phyloP scores from a whole-genome alignment of 2,797 vertebrate species.

The Heteromormyrus szaboi region DNA sequence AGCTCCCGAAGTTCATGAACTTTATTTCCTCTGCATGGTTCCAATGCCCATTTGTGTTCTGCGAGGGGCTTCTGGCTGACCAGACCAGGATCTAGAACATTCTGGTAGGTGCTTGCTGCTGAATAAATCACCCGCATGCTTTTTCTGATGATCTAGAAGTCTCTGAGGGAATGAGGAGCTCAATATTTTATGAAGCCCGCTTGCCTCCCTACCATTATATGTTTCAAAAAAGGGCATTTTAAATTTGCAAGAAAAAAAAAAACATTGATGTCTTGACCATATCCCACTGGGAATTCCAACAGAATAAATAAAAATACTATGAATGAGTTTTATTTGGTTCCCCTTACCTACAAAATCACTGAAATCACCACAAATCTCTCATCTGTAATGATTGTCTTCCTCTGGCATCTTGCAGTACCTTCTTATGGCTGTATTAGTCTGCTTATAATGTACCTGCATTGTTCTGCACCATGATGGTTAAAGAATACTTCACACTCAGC shows the following conservation, averaged over 20 bases:
- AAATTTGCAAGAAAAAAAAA: background rate
- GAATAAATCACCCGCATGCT: background rate
- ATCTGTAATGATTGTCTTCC: background rate
- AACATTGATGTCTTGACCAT: background rate
- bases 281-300: background rate
- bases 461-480: background rate
- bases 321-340: background rate
- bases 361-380: background rate
- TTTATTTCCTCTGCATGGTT: background rate
- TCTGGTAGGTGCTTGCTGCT: background rate
- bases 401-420: background rate
- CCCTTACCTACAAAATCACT: background rate
- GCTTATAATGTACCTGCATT: background rate
- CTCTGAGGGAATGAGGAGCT: background rate
- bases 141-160: background rate
- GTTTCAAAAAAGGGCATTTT: background rate
- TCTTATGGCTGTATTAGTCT: background rate
- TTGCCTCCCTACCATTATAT: background rate
- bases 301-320: background rate
- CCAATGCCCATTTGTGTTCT: background rate
- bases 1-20: background rate
- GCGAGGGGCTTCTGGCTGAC: background rate
- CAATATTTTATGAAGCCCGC: conserved; percentile 15
- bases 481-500: background rate
- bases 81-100: background rate